These are phyloP conservation scores for Augiades crinisus DNA, from an alignment of 2,888 invertebrate genomes.

Conservation along the genomic window DNA sequence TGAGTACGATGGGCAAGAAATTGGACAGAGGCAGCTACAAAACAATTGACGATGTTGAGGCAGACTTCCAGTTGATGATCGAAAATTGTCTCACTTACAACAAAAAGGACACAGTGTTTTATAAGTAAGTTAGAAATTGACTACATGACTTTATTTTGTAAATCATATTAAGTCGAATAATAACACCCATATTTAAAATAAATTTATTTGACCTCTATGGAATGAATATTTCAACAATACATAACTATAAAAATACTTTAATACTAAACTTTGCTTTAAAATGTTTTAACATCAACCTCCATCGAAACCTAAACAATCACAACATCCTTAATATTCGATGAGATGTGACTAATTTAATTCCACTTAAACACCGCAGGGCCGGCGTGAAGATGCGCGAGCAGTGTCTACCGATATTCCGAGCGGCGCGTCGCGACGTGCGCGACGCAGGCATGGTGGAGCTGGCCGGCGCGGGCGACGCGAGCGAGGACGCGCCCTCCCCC, in stretches of 20 bases:
- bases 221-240: too few species aligned
- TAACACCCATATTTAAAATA: too few species aligned
- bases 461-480: slow-evolving; percentile 38
- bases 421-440: slow-evolving; percentile 88
- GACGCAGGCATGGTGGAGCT: slow-evolving; percentile 78
- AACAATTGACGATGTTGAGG: slow-evolving; percentile 89
- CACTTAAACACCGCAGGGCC: too few species aligned
- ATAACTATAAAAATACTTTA: too few species aligned
- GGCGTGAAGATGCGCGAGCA: slow-evolving; percentile 95
- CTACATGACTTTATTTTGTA: too few species aligned
- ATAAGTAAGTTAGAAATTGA: slow-evolving; percentile 83
- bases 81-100: slow-evolving; percentile 97
- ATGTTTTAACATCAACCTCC: too few species aligned
- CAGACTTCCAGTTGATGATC: slow-evolving; percentile 97
- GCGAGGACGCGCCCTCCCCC: neutral
- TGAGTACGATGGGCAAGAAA: slow-evolving; percentile 89
- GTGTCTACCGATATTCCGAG: slow-evolving; percentile 89
- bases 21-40: slow-evolving; percentile 85
- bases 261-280: too few species aligned
- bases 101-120: slow-evolving; percentile 96
- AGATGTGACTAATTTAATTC: too few species aligned
- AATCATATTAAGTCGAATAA: too few species aligned
- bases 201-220: too few species aligned
- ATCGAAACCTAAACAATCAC: too few species aligned
- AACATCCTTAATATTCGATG: too few species aligned